Evolutionary conservation across 2,113 vertebrate species (phyloP).

Genomic region (Zonotrichia leucophrys): DNA sequence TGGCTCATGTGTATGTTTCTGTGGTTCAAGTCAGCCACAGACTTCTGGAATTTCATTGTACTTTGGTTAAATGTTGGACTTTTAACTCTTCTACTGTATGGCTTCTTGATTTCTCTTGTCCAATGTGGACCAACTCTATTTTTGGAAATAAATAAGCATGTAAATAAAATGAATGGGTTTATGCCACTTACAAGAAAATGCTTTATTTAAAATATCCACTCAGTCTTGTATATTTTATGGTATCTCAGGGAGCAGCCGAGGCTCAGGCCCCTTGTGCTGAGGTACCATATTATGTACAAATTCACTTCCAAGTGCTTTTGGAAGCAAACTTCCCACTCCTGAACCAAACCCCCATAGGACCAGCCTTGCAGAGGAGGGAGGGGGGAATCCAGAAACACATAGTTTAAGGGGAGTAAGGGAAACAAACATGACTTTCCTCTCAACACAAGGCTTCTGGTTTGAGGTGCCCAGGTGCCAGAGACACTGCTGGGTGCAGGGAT

Average conservation of each 20-base stretch:
- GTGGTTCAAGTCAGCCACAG: constrained; percentile 60
- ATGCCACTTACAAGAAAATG: constrained; percentile 66
- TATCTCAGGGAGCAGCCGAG: background rate
- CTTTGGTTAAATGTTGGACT: constrained; percentile 66
- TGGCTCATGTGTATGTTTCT: constrained; percentile 63
- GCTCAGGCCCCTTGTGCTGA: background rate
- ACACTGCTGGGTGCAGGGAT: background rate
- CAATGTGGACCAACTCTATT: constrained; percentile 63
- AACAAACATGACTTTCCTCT: background rate
- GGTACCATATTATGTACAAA: constrained; percentile 57
- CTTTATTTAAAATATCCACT: constrained; percentile 52
- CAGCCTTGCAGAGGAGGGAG: background rate
- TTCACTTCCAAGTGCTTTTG: constrained; percentile 6
- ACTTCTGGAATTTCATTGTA: constrained; percentile 64
- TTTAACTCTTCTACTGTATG: constrained; percentile 62
- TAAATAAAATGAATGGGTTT: constrained; percentile 70
- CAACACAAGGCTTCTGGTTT: constrained; percentile 69
- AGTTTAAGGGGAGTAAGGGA: constrained; percentile 3
- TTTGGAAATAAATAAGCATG: constrained; percentile 70
- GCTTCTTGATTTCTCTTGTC: constrained; percentile 62
- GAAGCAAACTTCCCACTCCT: constrained; percentile 7
- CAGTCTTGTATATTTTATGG: constrained; percentile 60
- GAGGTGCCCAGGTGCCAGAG: constrained; percentile 32
- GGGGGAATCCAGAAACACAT: background rate
- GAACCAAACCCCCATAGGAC: background rate